A percentile compares a stretch with the other conserved stretches of the same genome.
Conservation (phyloP, 2,888 invertebrate species). For the Charanyca ferruginea region DNA sequence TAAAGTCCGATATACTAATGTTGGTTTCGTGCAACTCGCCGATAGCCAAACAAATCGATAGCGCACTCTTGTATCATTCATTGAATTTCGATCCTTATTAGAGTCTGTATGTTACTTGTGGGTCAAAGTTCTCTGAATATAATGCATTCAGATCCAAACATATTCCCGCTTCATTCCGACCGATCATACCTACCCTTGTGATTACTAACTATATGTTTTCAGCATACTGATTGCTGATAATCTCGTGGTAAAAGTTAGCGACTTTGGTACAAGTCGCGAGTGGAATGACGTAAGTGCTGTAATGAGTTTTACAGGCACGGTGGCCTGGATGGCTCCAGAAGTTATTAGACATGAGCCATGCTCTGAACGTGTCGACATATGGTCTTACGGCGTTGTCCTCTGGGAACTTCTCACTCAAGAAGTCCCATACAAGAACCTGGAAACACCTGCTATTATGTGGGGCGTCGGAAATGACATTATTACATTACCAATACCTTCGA, state of each 20-base stretch:
- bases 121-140: no score
- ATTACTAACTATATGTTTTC: conserved; percentile 29
- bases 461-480: conserved; percentile 99
- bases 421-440: conserved; percentile 91
- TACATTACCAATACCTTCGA: conserved; percentile 97
- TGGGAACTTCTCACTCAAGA: conserved; percentile 99
- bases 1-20: no score
- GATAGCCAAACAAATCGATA: no score
- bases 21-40: no score
- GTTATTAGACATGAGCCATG: conserved; percentile 99
- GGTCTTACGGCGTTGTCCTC: conserved; percentile 99
- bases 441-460: conserved; percentile 99
- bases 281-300: conserved; percentile 98
- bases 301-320: conserved; percentile 99
- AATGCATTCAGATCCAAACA: no score
- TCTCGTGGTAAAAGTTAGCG: conserved; percentile 97
- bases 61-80: no score
- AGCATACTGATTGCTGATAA: conserved; percentile 96
- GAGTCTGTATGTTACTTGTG: no score
- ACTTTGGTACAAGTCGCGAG: conserved; percentile 98
- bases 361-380: conserved; percentile 99
- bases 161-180: background rate
- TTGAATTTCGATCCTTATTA: no score
- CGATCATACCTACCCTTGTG: background rate
- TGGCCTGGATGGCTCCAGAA: conserved; percentile 99